phyloP scores from a whole-genome alignment of 2,888 invertebrate species.

The Agonum fuliginosum region DNA sequence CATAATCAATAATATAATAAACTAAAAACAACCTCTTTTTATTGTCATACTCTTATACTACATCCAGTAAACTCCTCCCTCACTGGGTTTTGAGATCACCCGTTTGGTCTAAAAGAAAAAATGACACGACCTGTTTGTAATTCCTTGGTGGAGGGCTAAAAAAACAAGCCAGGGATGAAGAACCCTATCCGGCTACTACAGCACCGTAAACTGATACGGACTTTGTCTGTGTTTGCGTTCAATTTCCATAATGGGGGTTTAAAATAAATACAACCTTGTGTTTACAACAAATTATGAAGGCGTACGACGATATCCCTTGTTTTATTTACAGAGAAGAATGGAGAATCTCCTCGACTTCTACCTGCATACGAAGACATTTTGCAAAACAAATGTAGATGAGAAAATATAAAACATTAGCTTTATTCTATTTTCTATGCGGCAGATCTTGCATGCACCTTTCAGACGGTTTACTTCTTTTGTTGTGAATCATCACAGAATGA shows the following conservation, averaged over 20 bases:
- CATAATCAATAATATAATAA: no score
- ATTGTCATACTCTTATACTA: not conserved
- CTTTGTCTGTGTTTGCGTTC: slow-evolving; percentile 42
- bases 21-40: no score
- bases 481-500: no score
- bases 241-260: slow-evolving; percentile 57
- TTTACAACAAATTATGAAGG: slow-evolving; percentile 50
- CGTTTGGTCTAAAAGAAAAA: no score
- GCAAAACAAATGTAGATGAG: not conserved
- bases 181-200: slow-evolving; percentile 27
- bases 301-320: slow-evolving; percentile 21
- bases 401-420: not conserved
- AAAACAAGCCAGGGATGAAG: slow-evolving; percentile 45
- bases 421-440: not conserved
- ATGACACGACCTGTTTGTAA: slow-evolving; percentile 42
- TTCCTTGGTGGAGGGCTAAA: slow-evolving; percentile 15
- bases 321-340: slow-evolving; percentile 31
- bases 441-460: no score
- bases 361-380: not conserved
- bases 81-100: no score
- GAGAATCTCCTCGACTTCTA: slow-evolving; percentile 7
- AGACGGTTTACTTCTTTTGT: no score
- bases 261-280: slow-evolving; percentile 53
- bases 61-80: no score
- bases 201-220: slow-evolving; percentile 50